These are phyloP conservation scores for Heliconius nattereri DNA, from an alignment of 1,140 invertebrate genomes.

Conservation along the genomic window DNA sequence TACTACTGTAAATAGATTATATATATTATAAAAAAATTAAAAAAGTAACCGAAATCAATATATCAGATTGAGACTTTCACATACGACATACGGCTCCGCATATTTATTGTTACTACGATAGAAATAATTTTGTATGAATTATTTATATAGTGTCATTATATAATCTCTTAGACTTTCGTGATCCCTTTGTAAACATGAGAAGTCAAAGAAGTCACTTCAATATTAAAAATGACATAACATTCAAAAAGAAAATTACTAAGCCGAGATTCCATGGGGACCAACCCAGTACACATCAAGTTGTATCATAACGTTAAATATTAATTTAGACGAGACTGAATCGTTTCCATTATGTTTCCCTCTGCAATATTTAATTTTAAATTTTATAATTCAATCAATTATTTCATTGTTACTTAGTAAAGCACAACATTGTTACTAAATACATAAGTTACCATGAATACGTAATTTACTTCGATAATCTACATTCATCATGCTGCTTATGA, in stretches of 20 bases:
- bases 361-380: neutral
- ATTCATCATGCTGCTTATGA: too few relatives aligned
- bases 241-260: constrained; percentile 79
- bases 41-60: neutral
- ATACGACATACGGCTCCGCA: too few relatives aligned
- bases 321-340: constrained; percentile 56
- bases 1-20: too few relatives aligned
- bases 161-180: constrained; percentile 53
- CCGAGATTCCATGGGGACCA: constrained; percentile 67
- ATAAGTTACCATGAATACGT: too few relatives aligned
- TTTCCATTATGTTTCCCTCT: constrained; percentile 56
- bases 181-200: constrained; percentile 67
- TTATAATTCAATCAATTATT: too few relatives aligned
- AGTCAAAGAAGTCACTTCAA: constrained; percentile 70
- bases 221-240: constrained; percentile 78
- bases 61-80: neutral
- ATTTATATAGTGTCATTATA: constrained; percentile 53
- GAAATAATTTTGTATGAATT: neutral
- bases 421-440: too few relatives aligned
- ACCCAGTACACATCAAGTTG: constrained; percentile 74
- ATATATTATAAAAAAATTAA: too few relatives aligned
- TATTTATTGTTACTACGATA: neutral
- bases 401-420: too few relatives aligned
- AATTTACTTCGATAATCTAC: too few relatives aligned
- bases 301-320: constrained; percentile 77